Percentiles rank a stretch among this genome's conserved stretches.
phyloP scores from a whole-genome alignment of 2,797 vertebrate species.

The Hippocampus kuda region DNA sequence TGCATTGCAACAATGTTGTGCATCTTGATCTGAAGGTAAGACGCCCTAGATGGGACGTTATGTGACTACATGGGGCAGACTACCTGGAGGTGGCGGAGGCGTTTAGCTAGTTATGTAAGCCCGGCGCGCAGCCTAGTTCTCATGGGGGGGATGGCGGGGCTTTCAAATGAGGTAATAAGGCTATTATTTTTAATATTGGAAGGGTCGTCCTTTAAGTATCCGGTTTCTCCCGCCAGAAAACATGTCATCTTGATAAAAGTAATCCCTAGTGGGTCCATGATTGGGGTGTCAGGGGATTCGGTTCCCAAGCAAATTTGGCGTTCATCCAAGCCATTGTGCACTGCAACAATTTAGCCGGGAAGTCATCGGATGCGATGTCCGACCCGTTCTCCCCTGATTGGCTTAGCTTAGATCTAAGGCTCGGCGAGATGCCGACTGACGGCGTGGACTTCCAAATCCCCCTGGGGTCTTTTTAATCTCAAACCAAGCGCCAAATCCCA shows the following conservation, averaged over 20 bases:
- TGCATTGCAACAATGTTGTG: slow-evolving; percentile 72
- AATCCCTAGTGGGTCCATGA: background rate
- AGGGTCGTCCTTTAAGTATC: background rate
- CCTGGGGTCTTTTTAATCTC: slow-evolving; percentile 2
- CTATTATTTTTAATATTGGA: background rate
- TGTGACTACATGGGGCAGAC: slow-evolving; percentile 15
- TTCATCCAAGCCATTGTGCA: slow-evolving; percentile 2
- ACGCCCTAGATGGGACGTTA: background rate
- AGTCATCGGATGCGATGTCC: background rate
- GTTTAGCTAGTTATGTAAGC: slow-evolving; percentile 40
- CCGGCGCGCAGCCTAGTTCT: slow-evolving; percentile 24
- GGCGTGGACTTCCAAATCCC: slow-evolving; percentile 27
- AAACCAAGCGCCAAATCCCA: slow-evolving; percentile 1
- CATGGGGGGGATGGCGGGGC: slow-evolving; percentile 7
- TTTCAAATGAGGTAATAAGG: background rate
- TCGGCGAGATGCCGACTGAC: slow-evolving; percentile 15
- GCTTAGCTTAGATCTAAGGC: slow-evolving; percentile 35
- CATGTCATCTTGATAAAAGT: slow-evolving; percentile 4
- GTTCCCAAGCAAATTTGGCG: slow-evolving; percentile 1
- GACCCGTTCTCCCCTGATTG: slow-evolving; percentile 19
- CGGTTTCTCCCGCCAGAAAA: background rate
- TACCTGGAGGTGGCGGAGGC: slow-evolving; percentile 5
- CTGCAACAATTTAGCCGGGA: background rate
- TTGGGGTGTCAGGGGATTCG: background rate
- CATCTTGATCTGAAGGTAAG: slow-evolving; percentile 78